Evolutionary conservation across 2,888 invertebrate genomes (phyloP), one percentile per base, ranked within the genome.

Genomic region (Scelioninae gen. 1): DNA sequence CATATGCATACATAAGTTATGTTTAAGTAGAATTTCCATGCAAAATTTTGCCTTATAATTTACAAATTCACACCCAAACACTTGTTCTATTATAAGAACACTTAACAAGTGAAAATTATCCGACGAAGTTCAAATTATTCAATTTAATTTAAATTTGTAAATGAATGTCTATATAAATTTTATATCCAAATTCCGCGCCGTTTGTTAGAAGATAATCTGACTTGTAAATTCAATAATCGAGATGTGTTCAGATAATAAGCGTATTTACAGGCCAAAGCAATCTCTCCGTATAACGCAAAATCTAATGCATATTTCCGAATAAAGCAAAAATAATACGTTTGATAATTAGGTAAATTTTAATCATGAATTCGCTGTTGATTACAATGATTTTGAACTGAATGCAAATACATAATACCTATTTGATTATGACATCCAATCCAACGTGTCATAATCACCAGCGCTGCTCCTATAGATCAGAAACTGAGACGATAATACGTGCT

Each of bases 401-500:
- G n/a, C 43, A 43, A 43, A 43, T n/a, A 43, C n/a, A n/a, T 43
- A 43, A 43, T n/a, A 43, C n/a, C 23, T 49, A 23, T 11, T 49
- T 23, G 49, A 49, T 23, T 23, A 10, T 49, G 49, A 49, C 49
- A 49, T 49, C 23, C 23, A 49, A 49, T 49, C 49, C 49, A 49
- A 49, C 23, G 49, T 49, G 23, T 49, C 49, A 49, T 49, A 49
- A 49, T 49, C 49, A 49, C 49, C 23, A 49, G 13, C 49, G 49
- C 23, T 49, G 10, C 29, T 49, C 49, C 49, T 49, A 49, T 49
- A 49, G n/a, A 49, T 49, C 49, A 49, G 49, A 49, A 16, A 49
- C 7, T 49, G 49, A 49, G 49, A 49, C 10, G 49, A 49, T 49
- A 49, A 49, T 49, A 49, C 49, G 23, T 49, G 49, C 49, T 49